Evolutionary conservation across 2,888 invertebrate species (phyloP), one percentile per base, ranked within the genome.

Genomic region (Ophion ellenae): DNA sequence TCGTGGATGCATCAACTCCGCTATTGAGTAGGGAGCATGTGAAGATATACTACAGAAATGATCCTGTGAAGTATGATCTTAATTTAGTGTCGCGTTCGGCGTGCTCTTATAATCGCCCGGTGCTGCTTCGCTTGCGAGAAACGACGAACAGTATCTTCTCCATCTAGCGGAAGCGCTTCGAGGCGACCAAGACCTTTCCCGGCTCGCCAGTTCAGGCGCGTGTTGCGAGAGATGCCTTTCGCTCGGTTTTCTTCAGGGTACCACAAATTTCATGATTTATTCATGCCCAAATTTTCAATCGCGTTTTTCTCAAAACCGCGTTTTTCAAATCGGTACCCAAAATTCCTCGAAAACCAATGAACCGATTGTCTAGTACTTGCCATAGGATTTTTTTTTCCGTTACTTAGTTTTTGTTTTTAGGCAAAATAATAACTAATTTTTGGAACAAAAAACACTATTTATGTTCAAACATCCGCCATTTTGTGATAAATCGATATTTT

Each of bases 1-100:
- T 95, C 96, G 94, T 95, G 95, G 96, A 92, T 95, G 93, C 92
- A 91, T 92, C 90, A 85, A 94, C 95, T 95, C 95, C 93, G 94
- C 91, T 88, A 90, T 95, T 94, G 94, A 94, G 93, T 94, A 93
- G 92, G 95, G 94, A 95, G 95, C 93, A 93, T 94, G 93, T 92
- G 95, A 95, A 95, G 95, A 95, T 95, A 94, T 94, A 96, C 96
- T 96, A 95, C 96, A 96, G 96, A 96, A 96, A 95, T 95, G 95
- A 96, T 96, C 96, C 96, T 95, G 95, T 95, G 95, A 95, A 96
- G 95, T 92, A 93, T 90, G 91, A 91, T 93, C 93, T 92, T 93
- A 88, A 82, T 74, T 64, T 36, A 20, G 28, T 14, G 0, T 1
- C 47, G 77, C n/a, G 10, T 32, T 32, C 57, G 63, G 3, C 63